Percentiles rank a stretch among this genome's conserved stretches.
Evolutionary conservation across 1,140 invertebrate genomes (phyloP).

Genomic region (Drosophila repletoides): DNA sequence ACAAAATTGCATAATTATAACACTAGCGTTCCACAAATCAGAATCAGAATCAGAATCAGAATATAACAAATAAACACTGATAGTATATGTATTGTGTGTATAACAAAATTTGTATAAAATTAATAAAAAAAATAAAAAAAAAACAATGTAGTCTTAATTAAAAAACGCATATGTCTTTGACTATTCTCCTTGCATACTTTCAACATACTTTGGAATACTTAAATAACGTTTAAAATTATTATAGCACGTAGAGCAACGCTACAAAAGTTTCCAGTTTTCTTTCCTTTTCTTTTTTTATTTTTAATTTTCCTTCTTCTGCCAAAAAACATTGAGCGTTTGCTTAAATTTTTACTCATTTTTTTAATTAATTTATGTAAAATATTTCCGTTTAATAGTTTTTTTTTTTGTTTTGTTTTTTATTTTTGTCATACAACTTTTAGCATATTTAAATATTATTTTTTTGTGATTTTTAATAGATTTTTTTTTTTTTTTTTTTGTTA

Average conservation of each 20-base stretch:
- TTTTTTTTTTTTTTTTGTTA: constrained; percentile 44
- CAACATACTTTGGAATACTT: constrained; percentile 46
- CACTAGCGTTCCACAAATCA: no score
- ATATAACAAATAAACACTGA: constrained; percentile 18
- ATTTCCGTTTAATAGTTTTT: constrained; percentile 63
- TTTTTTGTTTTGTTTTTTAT: no score
- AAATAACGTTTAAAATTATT: constrained; percentile 52
- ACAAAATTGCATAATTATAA: constrained; percentile 66
- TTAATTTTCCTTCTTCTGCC: no score
- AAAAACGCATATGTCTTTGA: constrained; percentile 72
- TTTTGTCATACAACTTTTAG: constrained; percentile 55
- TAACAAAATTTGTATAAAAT: constrained; percentile 60
- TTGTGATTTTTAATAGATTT: constrained; percentile 7
- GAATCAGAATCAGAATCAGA: no score
- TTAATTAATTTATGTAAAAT: constrained; percentile 60
- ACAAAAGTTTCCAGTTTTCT: constrained; percentile 67
- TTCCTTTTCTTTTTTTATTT: no score
- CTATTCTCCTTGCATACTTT: constrained; percentile 35
- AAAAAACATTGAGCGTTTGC: constrained; percentile 74
- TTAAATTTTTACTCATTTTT: constrained; percentile 35
- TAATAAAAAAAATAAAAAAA: no score
- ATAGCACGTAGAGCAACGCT: constrained; percentile 70
- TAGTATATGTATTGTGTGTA: constrained; percentile 13
- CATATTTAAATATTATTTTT: constrained; percentile 57
- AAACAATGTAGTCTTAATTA: constrained; percentile 32